Conservation (phyloP, 2,113 vertebrate genomes). For the Todiramphus saurophagus region DNA sequence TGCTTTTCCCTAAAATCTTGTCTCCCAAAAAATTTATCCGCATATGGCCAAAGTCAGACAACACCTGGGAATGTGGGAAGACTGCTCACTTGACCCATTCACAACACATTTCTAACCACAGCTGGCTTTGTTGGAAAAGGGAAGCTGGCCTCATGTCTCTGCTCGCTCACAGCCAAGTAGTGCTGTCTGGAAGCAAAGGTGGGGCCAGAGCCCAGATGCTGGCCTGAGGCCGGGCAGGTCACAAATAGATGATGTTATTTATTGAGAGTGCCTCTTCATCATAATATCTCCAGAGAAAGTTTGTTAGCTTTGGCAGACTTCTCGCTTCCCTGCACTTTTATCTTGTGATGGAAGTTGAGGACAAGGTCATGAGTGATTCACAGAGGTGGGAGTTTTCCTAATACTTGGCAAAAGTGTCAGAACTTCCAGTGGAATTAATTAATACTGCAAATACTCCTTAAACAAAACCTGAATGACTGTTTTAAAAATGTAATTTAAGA, state of each 20-base stretch:
- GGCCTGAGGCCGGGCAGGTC: neutral
- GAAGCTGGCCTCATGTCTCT: neutral
- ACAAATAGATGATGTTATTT: neutral
- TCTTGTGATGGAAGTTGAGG: neutral
- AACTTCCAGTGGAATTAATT: neutral
- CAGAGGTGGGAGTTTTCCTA: neutral
- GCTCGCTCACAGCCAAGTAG: fast-evolving
- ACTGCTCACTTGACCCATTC: fast-evolving
- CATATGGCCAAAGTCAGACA: neutral
- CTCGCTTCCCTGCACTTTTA: neutral
- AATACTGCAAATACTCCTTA: neutral
- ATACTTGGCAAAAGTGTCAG: neutral
- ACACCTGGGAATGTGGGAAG: neutral
- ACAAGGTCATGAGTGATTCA: neutral
- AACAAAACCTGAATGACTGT: fast-evolving
- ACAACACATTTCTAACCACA: neutral
- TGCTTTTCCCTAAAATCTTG: neutral
- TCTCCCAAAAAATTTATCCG: neutral
- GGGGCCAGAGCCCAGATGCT: neutral
- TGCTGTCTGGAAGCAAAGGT: neutral
- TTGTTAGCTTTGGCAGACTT: neutral
- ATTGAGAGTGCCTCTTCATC: neutral
- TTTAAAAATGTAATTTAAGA: neutral
- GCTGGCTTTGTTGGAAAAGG: neutral
- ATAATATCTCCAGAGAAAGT: neutral